Evolutionary conservation across 2,888 invertebrate genomes (phyloP).

Genomic region (Dicycla oo): DNA sequence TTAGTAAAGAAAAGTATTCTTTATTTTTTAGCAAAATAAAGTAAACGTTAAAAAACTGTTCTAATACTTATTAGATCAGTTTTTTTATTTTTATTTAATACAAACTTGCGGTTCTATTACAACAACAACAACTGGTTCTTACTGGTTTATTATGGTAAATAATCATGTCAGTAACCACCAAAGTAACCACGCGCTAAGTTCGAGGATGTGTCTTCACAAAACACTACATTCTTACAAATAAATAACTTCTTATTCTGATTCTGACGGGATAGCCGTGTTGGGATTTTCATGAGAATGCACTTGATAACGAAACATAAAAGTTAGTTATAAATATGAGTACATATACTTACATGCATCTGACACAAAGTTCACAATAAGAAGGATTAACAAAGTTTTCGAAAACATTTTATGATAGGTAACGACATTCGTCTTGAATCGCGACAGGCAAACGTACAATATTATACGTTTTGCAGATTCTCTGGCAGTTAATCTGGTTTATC

Average conservation of each 20-base stretch:
- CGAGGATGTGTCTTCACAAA: not conserved
- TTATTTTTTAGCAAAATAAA: no score
- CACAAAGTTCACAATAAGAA: conserved; percentile 42
- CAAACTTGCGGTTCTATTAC: not conserved
- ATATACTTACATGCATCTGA: conserved; percentile 52
- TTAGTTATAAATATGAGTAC: not conserved
- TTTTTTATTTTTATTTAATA: not conserved
- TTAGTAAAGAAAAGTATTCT: not conserved
- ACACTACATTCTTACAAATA: not conserved
- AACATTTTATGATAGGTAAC: conserved; percentile 34
- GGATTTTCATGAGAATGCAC: not conserved
- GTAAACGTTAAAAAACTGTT: no score
- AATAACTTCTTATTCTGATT: not conserved
- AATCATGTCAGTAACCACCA: no score
- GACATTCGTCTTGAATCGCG: not conserved
- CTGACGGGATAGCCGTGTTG: not conserved
- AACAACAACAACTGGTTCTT: not conserved
- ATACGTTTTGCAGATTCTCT: not conserved
- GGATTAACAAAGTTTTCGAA: conserved; percentile 37
- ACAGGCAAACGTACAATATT: not conserved
- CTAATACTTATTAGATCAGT: no score
- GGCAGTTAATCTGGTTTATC: conserved; percentile 8
- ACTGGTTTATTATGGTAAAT: not conserved
- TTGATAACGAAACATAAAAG: not conserved
- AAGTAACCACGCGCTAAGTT: not conserved